Evolutionary conservation across 2,113 vertebrate genomes (phyloP).

Genomic region (Accipiter cooperii): DNA sequence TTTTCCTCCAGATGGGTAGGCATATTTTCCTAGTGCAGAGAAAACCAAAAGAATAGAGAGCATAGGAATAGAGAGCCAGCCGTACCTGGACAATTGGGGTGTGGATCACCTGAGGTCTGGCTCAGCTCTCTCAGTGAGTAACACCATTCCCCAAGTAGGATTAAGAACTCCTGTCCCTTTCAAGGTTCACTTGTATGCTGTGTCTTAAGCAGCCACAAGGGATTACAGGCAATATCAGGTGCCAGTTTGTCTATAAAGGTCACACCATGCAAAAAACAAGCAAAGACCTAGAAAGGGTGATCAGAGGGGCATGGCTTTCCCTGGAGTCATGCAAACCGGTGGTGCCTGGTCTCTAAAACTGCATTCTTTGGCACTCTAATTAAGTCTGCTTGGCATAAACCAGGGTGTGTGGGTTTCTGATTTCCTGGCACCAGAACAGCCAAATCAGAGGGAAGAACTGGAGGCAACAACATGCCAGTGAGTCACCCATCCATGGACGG

Average conservation of each 20-base stretch:
- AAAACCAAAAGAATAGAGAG: not conserved
- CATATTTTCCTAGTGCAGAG: not conserved
- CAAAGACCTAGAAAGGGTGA: not conserved
- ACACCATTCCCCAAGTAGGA: not conserved
- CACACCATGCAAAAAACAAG: not conserved
- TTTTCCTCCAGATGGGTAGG: not conserved
- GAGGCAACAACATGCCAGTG: conserved; percentile 50
- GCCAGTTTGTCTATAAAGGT: not conserved
- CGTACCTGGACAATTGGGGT: not conserved
- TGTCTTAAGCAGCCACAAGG: not conserved
- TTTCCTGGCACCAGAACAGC: conserved; percentile 47
- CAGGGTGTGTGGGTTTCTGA: conserved; percentile 6
- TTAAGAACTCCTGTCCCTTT: not conserved
- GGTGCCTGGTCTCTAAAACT: not conserved
- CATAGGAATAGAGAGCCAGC: not conserved
- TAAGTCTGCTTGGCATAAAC: not conserved
- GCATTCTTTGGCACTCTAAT: conserved; percentile 3
- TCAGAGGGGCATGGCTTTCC: not conserved
- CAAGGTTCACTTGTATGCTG: not conserved
- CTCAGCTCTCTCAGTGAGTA: not conserved
- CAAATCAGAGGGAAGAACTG: conserved; percentile 27
- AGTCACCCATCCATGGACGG: conserved; percentile 53
- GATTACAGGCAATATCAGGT: not conserved
- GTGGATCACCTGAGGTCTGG: not conserved
- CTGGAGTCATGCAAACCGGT: not conserved